Base-by-base conservation (phyloP, 2,888 invertebrate genomes). In the Iselma pallidipennis region DNA sequence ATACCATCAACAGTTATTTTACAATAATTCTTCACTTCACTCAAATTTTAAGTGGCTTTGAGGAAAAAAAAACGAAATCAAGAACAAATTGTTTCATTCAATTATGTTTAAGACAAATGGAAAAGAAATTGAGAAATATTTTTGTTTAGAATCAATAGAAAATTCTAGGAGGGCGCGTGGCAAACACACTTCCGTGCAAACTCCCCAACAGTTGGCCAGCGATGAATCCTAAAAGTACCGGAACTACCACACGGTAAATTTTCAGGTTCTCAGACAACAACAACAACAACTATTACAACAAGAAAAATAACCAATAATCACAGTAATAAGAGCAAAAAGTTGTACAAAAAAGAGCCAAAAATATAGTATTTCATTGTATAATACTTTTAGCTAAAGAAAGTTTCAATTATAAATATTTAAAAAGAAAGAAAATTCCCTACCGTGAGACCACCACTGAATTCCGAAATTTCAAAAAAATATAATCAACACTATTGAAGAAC, bases 121-220 rank as follows among this genome's bases (percentile, higher is more conserved):
- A n/a, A n/a, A n/a, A n/a, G n/a, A 16, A 19, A 42, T 42, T 12
- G 42, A 10, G 10, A n/a, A n/a, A n/a, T n/a, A n/a, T n/a, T n/a
- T n/a, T n/a, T n/a, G n/a, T n/a, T n/a, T n/a, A n/a, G n/a, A 21
- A 42, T 42, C 4, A 3, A 42, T 9, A 21, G 48, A 55, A 48
- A 28, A 1, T 45, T 60, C 55, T 63, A 60, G 50, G 56, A 62
- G 71, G 74, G 71, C 76, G 73, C 76, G 76, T 76, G 76, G 73
- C 78, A 69, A 68, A 74, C 77, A 76, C 78, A 78, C 79, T 80
- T 80, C 79, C 79, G 78, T 77, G 79, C 79, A 74, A 78, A 77
- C 73, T 69, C 45, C 67, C 70, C 70, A 71, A 78, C 79, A 79
- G 79, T 79, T 80, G 78, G 79, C 68, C 66, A 79, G 78, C 77